Base-by-base conservation (phyloP, 2,797 vertebrate genomes). In the Amniataba percoides region DNA sequence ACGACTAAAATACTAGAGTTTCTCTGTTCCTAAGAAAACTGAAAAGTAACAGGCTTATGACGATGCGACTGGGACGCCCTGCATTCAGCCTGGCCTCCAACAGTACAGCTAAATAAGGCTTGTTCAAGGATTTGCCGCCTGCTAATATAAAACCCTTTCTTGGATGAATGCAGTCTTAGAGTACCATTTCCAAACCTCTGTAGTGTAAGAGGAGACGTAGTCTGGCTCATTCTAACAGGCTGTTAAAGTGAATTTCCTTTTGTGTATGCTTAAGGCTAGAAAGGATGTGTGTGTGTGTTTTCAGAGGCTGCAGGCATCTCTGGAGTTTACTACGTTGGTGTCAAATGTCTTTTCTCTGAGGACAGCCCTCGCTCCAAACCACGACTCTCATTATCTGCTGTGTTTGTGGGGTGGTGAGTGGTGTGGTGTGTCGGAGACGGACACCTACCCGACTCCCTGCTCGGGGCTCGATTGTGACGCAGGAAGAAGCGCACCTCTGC, bases 401-500 rank as follows among this genome's bases (percentile, higher is more conserved):
- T 31, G 27, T 31, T 31, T 31, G 27, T 31, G 27, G 27, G 27
- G 27, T 31, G 27, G 27, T 31, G 27, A 31, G 34, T 36, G 34
- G 34, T 36, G 34, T 3, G 34, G 34, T 16, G 58, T n/a, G 45
- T 4, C 70, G 59, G 6, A 77, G 16, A 18, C 1, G 10, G 42
- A 66, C 59, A 55, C 94, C 68, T 74, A 99, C 98, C 97, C 3
- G 94, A 74, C 72, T 97, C 97, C 61, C 95, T 88, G 85, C 89
- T 89, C 0, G 96, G 95, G 4, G 96, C 87, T 34, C 94, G 94
- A 5, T 98, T 97, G 1, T 99, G 97, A 10, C 98, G 97, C 68
- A 99, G 94, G 68, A 98, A 99, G 94, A 99, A 99, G 5, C 95
- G 96, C 79, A 98, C 97, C 80, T 99, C 98, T 0, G 88, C 88